These are phyloP conservation scores for Linepithema humile DNA, from an alignment of 1,140 invertebrate genomes.

Conservation along the genomic window DNA sequence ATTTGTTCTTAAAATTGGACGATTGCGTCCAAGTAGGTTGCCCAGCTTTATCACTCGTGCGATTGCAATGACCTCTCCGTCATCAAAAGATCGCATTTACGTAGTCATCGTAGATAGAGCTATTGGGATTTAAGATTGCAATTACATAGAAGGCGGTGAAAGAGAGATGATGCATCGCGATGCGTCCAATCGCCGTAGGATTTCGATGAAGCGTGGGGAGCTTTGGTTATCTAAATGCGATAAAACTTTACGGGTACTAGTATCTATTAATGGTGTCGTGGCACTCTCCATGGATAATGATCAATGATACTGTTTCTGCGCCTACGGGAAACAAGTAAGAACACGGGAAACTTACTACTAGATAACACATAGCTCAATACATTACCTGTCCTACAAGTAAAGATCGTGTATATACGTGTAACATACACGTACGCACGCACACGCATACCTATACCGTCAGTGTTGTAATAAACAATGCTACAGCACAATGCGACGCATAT, in stretches of 20 bases:
- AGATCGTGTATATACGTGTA: slow-evolving; percentile 51
- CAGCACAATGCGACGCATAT: slow-evolving; percentile 37
- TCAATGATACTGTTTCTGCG: slow-evolving; percentile 59
- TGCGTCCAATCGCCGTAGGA: slow-evolving; percentile 55
- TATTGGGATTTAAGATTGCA: neutral
- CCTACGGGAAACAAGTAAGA: slow-evolving; percentile 60
- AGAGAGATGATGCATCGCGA: neutral
- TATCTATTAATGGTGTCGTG: slow-evolving; percentile 40
- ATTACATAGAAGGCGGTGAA: slow-evolving; percentile 10
- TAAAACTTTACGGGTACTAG: slow-evolving; percentile 39
- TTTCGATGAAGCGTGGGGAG: slow-evolving; percentile 43
- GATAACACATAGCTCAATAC: slow-evolving; percentile 65
- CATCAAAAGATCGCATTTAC: neutral
- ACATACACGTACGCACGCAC: slow-evolving; percentile 56
- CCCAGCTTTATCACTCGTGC: slow-evolving; percentile 15
- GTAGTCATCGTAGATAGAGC: slow-evolving; percentile 3
- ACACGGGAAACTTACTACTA: slow-evolving; percentile 64
- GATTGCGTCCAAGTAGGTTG: neutral
- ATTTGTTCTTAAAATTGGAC: neutral
- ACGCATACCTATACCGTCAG: slow-evolving; percentile 53
- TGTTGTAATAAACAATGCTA: neutral
- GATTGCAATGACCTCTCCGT: neutral
- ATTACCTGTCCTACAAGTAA: slow-evolving; percentile 67
- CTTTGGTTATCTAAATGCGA: slow-evolving; percentile 22
- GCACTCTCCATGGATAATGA: slow-evolving; percentile 46